phyloP scores from a whole-genome alignment of 2,113 vertebrate genomes.

The Catharus fuscescens region DNA sequence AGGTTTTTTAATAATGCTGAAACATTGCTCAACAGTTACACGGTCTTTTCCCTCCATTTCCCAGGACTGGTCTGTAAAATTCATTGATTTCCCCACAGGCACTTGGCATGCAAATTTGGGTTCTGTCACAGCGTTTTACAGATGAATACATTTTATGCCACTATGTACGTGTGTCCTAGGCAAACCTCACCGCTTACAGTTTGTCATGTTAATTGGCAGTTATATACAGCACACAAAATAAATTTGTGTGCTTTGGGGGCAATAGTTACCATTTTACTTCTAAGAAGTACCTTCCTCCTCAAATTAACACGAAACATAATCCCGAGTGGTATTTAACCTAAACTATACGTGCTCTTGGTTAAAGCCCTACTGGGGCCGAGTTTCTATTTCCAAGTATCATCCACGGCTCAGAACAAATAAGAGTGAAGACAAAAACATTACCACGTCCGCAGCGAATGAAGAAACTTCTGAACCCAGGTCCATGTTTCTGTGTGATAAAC shows the following conservation, averaged over 20 bases:
- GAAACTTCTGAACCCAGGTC: constrained; percentile 28
- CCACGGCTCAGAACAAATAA: background rate
- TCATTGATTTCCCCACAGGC: background rate
- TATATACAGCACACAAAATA: background rate
- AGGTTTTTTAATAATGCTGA: background rate
- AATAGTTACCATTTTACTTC: background rate
- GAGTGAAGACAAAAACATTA: background rate
- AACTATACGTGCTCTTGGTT: background rate
- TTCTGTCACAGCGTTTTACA: background rate
- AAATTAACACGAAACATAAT: background rate
- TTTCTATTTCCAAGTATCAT: background rate
- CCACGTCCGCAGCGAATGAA: background rate
- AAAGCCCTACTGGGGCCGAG: background rate
- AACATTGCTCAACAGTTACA: fast-evolving
- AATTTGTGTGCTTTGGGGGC: background rate
- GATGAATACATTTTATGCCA: background rate
- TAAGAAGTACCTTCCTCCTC: background rate
- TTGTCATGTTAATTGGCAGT: background rate
- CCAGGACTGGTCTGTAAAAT: background rate
- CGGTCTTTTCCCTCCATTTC: background rate
- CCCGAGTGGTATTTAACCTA: background rate
- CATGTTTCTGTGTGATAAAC: background rate
- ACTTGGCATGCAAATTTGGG: background rate
- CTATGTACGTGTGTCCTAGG: background rate
- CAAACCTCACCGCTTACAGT: background rate